Conservation (phyloP, 2,888 invertebrate genomes). For the Nineta flava region DNA sequence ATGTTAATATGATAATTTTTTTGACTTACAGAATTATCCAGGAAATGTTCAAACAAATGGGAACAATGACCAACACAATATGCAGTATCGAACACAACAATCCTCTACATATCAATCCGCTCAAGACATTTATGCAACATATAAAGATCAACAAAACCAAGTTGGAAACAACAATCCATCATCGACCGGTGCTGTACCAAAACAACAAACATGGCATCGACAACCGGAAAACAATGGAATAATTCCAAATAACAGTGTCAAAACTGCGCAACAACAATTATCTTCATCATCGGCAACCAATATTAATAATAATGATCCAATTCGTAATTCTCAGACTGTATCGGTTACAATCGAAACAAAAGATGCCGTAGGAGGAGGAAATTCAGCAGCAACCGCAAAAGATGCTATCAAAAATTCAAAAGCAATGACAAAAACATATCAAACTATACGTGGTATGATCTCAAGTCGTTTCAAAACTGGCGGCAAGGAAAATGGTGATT, state of each 20-base stretch:
- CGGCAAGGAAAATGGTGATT: constrained; percentile 34
- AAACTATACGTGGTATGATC: constrained; percentile 70
- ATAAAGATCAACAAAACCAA: too few species aligned
- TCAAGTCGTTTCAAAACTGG: constrained; percentile 60
- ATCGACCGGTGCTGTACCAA: constrained; percentile 24
- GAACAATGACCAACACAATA: not conserved
- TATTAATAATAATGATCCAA: constrained; percentile 20
- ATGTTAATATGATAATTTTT: too few species aligned
- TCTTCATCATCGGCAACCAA: constrained; percentile 21
- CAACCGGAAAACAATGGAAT: constrained; percentile 18
- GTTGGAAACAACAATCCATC: constrained; percentile 20
- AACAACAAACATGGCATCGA: constrained; percentile 25
- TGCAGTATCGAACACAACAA: constrained; percentile 1
- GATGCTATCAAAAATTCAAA: constrained; percentile 25
- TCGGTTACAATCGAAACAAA: constrained; percentile 44
- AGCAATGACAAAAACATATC: constrained; percentile 63
- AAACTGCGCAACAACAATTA: constrained; percentile 20
- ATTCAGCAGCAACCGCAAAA: not conserved
- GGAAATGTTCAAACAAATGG: constrained; percentile 3
- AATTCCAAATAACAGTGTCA: constrained; percentile 6
- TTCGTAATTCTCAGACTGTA: constrained; percentile 24
- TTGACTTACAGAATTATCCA: constrained; percentile 5
- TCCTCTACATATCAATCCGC: not conserved
- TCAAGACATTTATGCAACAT: constrained; percentile 24
- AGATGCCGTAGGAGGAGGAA: constrained; percentile 31